Base-by-base conservation (phyloP, 2,797 vertebrate genomes). In the Brotula barbata region DNA sequence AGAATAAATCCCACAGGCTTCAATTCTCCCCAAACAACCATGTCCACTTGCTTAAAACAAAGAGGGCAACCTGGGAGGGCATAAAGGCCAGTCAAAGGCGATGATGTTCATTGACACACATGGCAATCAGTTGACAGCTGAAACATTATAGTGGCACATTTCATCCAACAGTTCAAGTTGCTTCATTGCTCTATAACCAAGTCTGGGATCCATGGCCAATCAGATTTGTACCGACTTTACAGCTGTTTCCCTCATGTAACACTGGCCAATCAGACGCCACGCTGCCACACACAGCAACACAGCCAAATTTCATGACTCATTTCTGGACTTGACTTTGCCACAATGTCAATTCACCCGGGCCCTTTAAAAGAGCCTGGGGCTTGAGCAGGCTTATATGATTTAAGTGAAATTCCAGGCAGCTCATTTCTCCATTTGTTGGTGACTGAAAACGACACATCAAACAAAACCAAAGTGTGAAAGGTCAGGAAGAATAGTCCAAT, bases 311-410 rank as follows among this genome's bases (percentile, higher is more conserved):
- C 67, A 80, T 77, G 68, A 84, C 72, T 82, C 80, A 84, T 53
- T 81, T 63, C 71, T 64, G 61, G 78, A 82, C 65, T 71, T 80
- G 78, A 81, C 78, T 89, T 82, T 81, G 65, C 66, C 76, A 78
- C 84, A 85, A 85, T 83, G 81, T 88, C 73, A 81, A 37, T 78
- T 79, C 73, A 59, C 43, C 37, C 52, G 44, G 58, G 58, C 80
- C 69, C 56, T 64, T 46, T 64, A 46, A 23, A 44, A 51, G 44
- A 72, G 71, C 83, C 75, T 0, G 1, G 19, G 58, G 78, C 74
- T 50, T 17, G 20, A 74, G 48, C 58, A 56, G 58, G 42, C 50
- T 58, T 63, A 39, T 43, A 43, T 36, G 68, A 76, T 73, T 60
- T 56, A 56, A 74, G 49, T 68, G 67, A 58, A 75, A 73, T 79